phyloP scores from a whole-genome alignment of 2,113 vertebrate species.

The Saguinus midas region DNA sequence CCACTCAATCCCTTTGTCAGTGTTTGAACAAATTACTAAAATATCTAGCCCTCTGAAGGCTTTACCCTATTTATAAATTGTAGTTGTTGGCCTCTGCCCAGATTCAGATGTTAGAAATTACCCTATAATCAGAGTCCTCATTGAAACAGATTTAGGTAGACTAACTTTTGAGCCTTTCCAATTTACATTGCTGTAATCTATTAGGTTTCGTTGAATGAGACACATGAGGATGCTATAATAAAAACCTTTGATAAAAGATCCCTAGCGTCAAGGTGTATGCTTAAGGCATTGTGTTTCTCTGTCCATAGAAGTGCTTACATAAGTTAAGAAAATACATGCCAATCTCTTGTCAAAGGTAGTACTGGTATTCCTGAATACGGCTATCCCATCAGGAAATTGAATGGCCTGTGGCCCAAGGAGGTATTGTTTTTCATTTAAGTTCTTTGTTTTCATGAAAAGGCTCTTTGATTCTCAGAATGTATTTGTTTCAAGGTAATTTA shows the following conservation, averaged over 20 bases:
- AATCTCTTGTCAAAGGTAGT: conserved; percentile 69
- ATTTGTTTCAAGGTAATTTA: conserved; percentile 85
- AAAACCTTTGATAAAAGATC: conserved; percentile 83
- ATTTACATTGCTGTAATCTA: conserved; percentile 83
- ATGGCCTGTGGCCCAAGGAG: conserved; percentile 76
- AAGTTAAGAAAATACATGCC: conserved; percentile 76
- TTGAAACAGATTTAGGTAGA: conserved; percentile 86
- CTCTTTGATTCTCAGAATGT: conserved; percentile 84
- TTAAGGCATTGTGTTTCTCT: conserved; percentile 81
- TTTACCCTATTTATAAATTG: conserved; percentile 81
- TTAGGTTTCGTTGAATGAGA: conserved; percentile 85
- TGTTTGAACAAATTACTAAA: conserved; percentile 84
- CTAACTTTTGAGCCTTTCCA: conserved; percentile 77
- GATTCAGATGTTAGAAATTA: conserved; percentile 86
- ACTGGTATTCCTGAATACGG: conserved; percentile 52
- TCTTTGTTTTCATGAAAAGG: conserved; percentile 83
- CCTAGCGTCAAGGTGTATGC: conserved; percentile 72
- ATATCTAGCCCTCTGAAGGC: conserved; percentile 68
- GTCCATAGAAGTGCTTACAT: conserved; percentile 74
- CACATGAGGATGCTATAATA: conserved; percentile 73
- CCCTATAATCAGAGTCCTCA: conserved; percentile 82
- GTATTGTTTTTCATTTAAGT: conserved; percentile 84
- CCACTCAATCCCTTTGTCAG: conserved; percentile 83
- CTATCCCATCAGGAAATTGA: conserved; percentile 77
- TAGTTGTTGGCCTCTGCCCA: conserved; percentile 75